phyloP scores from a whole-genome alignment of 2,888 invertebrate species.

The Argyresthia albistria region DNA sequence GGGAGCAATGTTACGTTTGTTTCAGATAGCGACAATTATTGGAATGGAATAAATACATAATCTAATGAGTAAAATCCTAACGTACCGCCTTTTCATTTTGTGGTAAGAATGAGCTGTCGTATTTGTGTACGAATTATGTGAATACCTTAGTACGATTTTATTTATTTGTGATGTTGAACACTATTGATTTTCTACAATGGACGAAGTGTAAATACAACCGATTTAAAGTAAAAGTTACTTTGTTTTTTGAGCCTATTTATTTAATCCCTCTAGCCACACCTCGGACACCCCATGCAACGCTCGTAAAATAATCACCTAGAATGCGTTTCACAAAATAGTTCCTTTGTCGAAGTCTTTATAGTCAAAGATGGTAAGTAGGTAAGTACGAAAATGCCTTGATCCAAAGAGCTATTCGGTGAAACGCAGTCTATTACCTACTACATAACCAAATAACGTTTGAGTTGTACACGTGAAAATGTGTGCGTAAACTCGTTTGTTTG shows the following conservation, averaged over 20 bases:
- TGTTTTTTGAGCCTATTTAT: constrained; percentile 65
- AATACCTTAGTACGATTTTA: constrained; percentile 70
- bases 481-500: too few species aligned
- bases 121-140: constrained; percentile 61
- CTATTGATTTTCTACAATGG: constrained; percentile 71
- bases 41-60: constrained; percentile 50
- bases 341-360: too few species aligned
- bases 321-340: too few species aligned
- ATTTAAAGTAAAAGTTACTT: constrained; percentile 71
- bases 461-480: too few species aligned
- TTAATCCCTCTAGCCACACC: constrained; percentile 11
- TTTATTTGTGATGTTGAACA: constrained; percentile 73
- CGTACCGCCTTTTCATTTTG: constrained; percentile 61
- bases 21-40: constrained; percentile 34
- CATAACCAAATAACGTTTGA: too few species aligned
- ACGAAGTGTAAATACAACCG: constrained; percentile 73
- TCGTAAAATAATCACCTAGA: too few species aligned
- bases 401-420: too few species aligned
- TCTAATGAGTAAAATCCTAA: constrained; percentile 48
- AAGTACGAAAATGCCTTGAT: too few species aligned
- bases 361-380: too few species aligned
- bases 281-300: too few species aligned
- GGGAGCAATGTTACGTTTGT: constrained; percentile 39
- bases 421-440: too few species aligned
- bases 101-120: constrained; percentile 60